Evolutionary conservation across 2,797 vertebrate genomes (phyloP).

Genomic region (Triplophysa yarkandensis): DNA sequence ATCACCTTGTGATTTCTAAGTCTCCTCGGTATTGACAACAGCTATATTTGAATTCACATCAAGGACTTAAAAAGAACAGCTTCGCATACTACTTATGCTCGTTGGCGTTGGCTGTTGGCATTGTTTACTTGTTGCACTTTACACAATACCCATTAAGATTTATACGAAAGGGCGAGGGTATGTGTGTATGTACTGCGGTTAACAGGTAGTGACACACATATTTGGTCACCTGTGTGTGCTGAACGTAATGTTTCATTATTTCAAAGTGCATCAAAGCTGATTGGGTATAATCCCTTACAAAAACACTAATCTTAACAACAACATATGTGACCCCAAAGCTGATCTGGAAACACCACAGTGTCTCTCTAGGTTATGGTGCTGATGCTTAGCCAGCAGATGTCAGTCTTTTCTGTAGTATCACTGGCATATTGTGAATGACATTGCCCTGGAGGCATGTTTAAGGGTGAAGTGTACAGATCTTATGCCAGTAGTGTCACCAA

Average conservation of each 20-base stretch:
- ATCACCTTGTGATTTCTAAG: constrained; percentile 17
- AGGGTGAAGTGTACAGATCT: constrained; percentile 33
- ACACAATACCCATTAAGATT: not conserved
- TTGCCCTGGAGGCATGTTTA: constrained; percentile 54
- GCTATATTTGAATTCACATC: constrained; percentile 28
- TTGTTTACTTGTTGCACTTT: not conserved
- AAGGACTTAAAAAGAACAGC: constrained; percentile 38
- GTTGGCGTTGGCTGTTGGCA: constrained; percentile 26
- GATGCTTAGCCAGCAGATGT: constrained; percentile 74
- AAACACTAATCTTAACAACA: not conserved
- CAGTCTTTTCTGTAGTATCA: constrained; percentile 72
- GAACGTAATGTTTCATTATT: not conserved
- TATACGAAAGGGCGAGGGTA: not conserved
- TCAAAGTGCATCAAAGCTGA: not conserved
- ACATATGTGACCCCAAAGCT: constrained; percentile 11
- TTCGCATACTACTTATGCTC: constrained; percentile 19
- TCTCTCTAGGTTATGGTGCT: constrained; percentile 42
- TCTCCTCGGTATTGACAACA: constrained; percentile 33
- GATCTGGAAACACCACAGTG: not conserved
- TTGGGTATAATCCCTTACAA: not conserved
- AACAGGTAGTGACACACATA: not conserved
- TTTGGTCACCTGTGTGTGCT: not conserved
- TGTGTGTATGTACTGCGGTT: not conserved
- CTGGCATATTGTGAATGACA: constrained; percentile 43
- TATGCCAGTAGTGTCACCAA: not conserved